Conservation (phyloP, 2,888 invertebrate species). For the Amphipyra berbera region DNA sequence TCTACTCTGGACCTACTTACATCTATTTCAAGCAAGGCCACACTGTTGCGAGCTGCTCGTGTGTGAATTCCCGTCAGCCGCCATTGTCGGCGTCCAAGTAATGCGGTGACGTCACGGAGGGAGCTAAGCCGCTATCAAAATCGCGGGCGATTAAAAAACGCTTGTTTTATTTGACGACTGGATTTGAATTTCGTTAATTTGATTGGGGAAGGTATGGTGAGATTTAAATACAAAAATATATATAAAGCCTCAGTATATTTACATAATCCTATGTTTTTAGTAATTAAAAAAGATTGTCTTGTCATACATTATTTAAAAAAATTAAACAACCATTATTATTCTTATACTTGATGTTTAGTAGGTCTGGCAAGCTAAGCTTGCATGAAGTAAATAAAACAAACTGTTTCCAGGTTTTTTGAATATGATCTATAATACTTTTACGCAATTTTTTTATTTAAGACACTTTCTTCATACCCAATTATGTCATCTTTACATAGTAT, state of each 20-base stretch:
- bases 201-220: conserved; percentile 28
- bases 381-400: no score
- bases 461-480: no score
- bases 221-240: neutral
- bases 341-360: no score
- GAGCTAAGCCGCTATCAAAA: conserved; percentile 44
- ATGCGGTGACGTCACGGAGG: conserved; percentile 66
- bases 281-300: no score
- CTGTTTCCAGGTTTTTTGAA: no score
- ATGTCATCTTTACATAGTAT: no score
- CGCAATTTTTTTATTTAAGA: no score
- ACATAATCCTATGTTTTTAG: neutral
- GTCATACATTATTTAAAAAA: no score
- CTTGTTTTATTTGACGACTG: conserved; percentile 66
- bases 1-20: conserved; percentile 6
- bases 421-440: no score
- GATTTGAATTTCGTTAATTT: conserved; percentile 52
- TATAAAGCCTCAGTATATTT: neutral
- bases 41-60: conserved; percentile 71
- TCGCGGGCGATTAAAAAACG: conserved; percentile 73
- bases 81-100: conserved; percentile 74
- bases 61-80: conserved; percentile 70
- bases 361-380: no score
- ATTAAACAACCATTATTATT: no score
- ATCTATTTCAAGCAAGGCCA: conserved; percentile 63